A percentile compares a stretch with the other conserved stretches of the same genome.
Evolutionary conservation across 2,888 invertebrate species (phyloP).

Genomic region (Luperina testacea): DNA sequence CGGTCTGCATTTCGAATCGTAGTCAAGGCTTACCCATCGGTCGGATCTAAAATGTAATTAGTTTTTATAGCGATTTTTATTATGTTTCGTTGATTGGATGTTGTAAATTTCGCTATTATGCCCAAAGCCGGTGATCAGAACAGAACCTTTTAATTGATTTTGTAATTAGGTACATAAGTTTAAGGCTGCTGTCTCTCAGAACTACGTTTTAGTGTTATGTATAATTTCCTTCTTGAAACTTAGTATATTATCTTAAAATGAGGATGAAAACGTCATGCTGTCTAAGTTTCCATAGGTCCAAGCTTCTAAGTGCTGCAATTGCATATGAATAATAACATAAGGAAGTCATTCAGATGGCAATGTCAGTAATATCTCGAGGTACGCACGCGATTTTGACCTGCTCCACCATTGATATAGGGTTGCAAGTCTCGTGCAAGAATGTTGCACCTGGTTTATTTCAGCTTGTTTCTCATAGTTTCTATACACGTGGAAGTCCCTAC

Average conservation of each 20-base stretch:
- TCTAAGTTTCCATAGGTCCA: constrained; percentile 24
- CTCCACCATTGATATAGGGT: constrained; percentile 34
- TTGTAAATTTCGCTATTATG: constrained; percentile 67
- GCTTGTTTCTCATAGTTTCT: constrained; percentile 19
- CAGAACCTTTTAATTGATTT: constrained; percentile 60
- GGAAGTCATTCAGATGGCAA: constrained; percentile 57
- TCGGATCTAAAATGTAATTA: constrained; percentile 62
- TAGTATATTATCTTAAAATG: constrained; percentile 2
- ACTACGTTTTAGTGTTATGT: not conserved
- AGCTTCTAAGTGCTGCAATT: constrained; percentile 41
- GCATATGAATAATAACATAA: constrained; percentile 54
- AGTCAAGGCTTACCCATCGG: constrained; percentile 61
- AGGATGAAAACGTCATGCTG: constrained; percentile 13
- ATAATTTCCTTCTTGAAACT: constrained; percentile 12
- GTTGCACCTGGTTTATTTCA: constrained; percentile 50
- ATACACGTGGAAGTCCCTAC: constrained; percentile 48
- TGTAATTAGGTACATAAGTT: constrained; percentile 44
- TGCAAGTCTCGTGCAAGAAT: constrained; percentile 33
- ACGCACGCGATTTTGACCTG: constrained; percentile 40
- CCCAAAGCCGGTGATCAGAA: constrained; percentile 59
- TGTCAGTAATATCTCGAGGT: constrained; percentile 46
- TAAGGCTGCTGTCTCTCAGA: constrained; percentile 10
- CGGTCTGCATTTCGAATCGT: constrained; percentile 59
- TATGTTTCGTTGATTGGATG: constrained; percentile 68
- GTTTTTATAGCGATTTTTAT: constrained; percentile 70